phyloP scores from a whole-genome alignment of 2,888 invertebrate species.

The Machimus atricapillus region DNA sequence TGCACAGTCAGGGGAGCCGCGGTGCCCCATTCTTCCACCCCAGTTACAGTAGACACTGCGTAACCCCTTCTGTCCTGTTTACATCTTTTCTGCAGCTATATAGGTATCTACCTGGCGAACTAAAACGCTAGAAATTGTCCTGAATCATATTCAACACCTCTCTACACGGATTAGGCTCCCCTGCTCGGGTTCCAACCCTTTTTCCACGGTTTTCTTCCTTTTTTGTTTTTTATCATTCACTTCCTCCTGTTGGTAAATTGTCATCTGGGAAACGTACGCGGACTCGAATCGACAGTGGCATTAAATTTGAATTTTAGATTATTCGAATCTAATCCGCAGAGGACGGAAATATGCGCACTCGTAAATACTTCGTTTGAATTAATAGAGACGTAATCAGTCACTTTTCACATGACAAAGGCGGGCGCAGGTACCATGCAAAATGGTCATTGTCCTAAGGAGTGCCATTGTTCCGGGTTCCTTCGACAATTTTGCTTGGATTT shows the following conservation, averaged over 20 bases:
- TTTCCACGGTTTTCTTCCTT: neutral
- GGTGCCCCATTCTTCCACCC: neutral
- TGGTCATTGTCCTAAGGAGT: neutral
- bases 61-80: neutral
- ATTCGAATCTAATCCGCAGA: neutral
- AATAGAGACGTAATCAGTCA: neutral
- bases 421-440: neutral
- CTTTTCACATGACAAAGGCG: neutral
- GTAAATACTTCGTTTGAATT: neutral
- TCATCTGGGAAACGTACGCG: neutral
- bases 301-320: neutral
- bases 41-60: neutral
- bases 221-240: neutral
- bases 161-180: neutral
- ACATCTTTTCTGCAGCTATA: conserved; percentile 1
- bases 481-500: neutral
- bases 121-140: neutral
- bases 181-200: neutral
- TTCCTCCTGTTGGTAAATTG: neutral
- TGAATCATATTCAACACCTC: neutral
- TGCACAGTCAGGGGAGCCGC: neutral
- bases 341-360: neutral
- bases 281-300: neutral
- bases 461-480: neutral
- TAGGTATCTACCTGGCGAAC: neutral